Evolutionary conservation across 2,797 vertebrate species (phyloP), one percentile per base, ranked within the genome.

Genomic region (Cyclura pinguis): DNA sequence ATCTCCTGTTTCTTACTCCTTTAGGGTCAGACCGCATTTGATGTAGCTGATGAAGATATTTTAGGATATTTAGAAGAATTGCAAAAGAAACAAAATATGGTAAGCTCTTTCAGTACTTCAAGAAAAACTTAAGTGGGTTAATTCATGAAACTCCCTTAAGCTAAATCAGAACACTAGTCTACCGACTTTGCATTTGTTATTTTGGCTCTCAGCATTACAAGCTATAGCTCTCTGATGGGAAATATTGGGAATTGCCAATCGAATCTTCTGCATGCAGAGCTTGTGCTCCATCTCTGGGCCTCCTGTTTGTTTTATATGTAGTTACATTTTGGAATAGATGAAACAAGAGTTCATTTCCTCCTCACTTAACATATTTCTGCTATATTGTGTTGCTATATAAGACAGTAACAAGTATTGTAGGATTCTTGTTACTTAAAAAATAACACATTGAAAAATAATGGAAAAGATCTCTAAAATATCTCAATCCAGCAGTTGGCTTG

Each of bases 1-100:
- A 0, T 16, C 67, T 67, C 90, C 88, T 90, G 24, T 55, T 89
- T 93, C 84, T 94, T 94, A 92, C 24, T 57, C 76, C 87, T 92
- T 69, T 95, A 99, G 99, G 99, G 99, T 92, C 99, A 99, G 95
- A 99, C 99, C 52, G 98, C 99, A 1, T 99, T 99, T 96, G 99
- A 99, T 96, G 99, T 99, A 95, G 98, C 98, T 93, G 99, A 99
- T 96, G 99, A 99, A 98, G 99, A 99, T 92, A 98, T 99, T 96
- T 97, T 99, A 95, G 98, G 98, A 94, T 99, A 99, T 97, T 98
- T 99, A 96, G 99, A 99, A 98, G 99, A 99, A 92, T 95, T 99
- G 89, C 99, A 99, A 95, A 99, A 99, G 97, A 99, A 99, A 94
- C 99, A 99, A 96, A 99, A 98, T 97, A 97, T 99, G 98, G 99